These are phyloP conservation scores for Phaonia tiefii DNA, from an alignment of 2,888 invertebrate species.

Conservation along the genomic window DNA sequence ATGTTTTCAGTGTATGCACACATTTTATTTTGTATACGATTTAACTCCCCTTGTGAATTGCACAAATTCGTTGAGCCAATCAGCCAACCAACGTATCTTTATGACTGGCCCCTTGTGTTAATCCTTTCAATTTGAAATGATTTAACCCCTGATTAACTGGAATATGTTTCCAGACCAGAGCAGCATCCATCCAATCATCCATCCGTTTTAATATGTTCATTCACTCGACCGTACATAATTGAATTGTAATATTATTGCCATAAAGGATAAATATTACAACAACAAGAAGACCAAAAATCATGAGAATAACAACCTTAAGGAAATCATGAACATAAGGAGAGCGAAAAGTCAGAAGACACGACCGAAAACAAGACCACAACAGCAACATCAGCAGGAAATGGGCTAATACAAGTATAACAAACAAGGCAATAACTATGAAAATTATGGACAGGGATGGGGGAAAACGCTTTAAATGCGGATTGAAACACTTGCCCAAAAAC, in stretches of 20 bases:
- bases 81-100: background rate
- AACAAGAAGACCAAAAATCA: slow-evolving; percentile 5
- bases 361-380: slow-evolving; percentile 6
- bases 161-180: slow-evolving; percentile 33
- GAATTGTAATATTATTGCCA: slow-evolving; percentile 58
- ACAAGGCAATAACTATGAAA: slow-evolving; percentile 61
- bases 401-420: slow-evolving; percentile 48
- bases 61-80: background rate
- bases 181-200: slow-evolving; percentile 21
- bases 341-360: background rate
- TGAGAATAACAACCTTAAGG: background rate
- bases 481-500: slow-evolving; percentile 75
- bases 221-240: slow-evolving; percentile 63
- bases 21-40: too few relatives aligned
- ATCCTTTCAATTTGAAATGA: slow-evolving; percentile 61
- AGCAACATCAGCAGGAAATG: slow-evolving; percentile 19
- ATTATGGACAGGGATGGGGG: slow-evolving; percentile 42
- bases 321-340: background rate
- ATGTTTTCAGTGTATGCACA: too few relatives aligned
- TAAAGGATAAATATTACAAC: slow-evolving; percentile 44
- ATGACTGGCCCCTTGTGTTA: slow-evolving; percentile 32
- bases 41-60: too few relatives aligned
- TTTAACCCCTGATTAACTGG: slow-evolving; percentile 63
- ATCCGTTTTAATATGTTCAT: background rate
- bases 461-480: slow-evolving; percentile 41